phyloP scores from a whole-genome alignment of 2,888 invertebrate genomes.

The Hofmannophila pseudospretella region DNA sequence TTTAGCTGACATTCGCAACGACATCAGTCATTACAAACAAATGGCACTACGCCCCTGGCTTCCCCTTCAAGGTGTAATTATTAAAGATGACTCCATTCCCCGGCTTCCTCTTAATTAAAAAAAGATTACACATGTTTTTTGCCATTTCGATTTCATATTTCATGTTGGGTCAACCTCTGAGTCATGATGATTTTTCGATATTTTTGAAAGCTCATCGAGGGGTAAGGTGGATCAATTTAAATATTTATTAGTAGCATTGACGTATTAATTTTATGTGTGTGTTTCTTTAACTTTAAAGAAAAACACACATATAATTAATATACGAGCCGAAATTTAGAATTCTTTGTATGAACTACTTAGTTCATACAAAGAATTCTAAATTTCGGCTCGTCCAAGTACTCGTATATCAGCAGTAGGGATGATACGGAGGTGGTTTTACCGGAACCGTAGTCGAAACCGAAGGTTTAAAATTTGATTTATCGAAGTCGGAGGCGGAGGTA shows the following conservation, averaged over 20 bases:
- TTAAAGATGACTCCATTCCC: conserved; percentile 39
- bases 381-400: no score
- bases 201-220: conserved; percentile 13
- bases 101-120: conserved; percentile 41
- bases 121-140: conserved; percentile 40
- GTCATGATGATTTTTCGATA: conserved; percentile 23
- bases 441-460: no score
- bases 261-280: neutral
- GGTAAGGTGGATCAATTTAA: neutral
- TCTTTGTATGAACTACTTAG: no score
- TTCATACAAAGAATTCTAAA: no score
- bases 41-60: neutral
- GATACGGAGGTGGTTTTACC: no score
- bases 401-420: no score
- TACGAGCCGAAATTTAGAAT: no score
- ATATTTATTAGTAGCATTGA: conserved; percentile 1
- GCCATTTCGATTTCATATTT: conserved; percentile 16
- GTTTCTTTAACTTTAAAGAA: no score
- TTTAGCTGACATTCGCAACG: no score
- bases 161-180: conserved; percentile 7
- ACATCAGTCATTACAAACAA: neutral
- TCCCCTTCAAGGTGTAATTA: conserved; percentile 28
- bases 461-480: no score
- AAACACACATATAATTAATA: no score
- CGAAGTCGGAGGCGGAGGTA: no score